Conservation (phyloP, 2,888 invertebrate genomes). For the Terebella lapidaria region DNA sequence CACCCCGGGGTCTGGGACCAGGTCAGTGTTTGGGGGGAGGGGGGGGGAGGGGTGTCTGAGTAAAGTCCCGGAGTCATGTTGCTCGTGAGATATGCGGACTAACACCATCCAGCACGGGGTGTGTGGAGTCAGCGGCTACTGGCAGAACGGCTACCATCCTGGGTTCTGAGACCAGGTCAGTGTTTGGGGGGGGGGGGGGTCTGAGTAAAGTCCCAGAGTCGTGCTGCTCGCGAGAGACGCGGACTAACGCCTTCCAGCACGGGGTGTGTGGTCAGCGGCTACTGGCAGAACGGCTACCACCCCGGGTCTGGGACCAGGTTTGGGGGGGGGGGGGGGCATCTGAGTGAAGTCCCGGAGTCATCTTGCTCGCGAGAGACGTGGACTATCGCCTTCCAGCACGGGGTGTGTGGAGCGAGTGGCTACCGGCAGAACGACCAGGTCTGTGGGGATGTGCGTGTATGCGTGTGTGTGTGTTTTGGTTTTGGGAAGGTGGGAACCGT, state of each 20-base stretch:
- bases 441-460: no score
- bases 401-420: slow-evolving; percentile 7
- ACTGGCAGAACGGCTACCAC: background rate
- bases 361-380: background rate
- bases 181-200: background rate
- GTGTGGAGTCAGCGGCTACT: background rate
- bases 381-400: background rate
- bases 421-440: slow-evolving; percentile 2
- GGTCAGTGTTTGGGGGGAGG: slow-evolving; percentile 6
- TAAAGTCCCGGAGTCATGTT: background rate
- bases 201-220: background rate
- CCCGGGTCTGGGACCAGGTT: background rate
- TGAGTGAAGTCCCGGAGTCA: background rate
- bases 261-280: background rate
- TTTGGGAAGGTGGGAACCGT: no score
- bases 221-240: no score
- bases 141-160: slow-evolving; percentile 1
- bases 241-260: no score
- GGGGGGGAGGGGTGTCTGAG: background rate
- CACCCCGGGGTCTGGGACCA: slow-evolving; percentile 10
- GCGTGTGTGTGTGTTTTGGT: no score
- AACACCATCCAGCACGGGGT: no score
- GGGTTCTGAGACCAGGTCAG: background rate
- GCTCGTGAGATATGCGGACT: no score
- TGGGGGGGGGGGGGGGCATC: no score